These are phyloP conservation scores for Crotalus viridis DNA, from an alignment of 2,113 vertebrate genomes.

Conservation along the genomic window DNA sequence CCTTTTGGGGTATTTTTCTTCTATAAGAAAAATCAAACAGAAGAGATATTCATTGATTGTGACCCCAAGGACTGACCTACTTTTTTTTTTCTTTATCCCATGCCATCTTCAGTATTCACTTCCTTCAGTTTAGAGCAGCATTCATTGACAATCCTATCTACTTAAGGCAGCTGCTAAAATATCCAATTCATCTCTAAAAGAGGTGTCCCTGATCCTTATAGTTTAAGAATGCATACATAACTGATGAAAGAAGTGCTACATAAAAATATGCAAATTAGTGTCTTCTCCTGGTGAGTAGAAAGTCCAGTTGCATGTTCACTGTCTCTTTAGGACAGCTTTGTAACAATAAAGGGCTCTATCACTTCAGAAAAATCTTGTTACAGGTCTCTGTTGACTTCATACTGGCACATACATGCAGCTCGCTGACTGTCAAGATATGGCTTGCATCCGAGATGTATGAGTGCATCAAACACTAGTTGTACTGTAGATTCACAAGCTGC, in stretches of 20 bases:
- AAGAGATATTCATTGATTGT: not conserved
- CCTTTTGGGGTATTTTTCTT: not conserved
- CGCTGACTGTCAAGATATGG: constrained; percentile 96
- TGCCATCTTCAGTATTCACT: not conserved
- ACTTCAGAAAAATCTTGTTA: constrained; percentile 59
- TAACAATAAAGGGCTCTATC: constrained; percentile 25
- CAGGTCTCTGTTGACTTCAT: constrained; percentile 86
- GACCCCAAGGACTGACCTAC: constrained; percentile 43
- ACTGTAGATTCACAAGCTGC: constrained; percentile 91
- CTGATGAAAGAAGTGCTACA: not conserved
- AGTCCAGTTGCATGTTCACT: constrained; percentile 11
- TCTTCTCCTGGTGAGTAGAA: constrained; percentile 14
- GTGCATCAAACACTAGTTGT: constrained; percentile 87
- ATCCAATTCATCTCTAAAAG: constrained; percentile 20
- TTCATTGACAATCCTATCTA: not conserved
- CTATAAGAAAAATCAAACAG: constrained; percentile 4
- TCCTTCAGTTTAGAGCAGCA: not conserved
- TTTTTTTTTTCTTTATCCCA: not conserved
- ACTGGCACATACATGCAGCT: constrained; percentile 85
- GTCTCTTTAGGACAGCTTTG: constrained; percentile 19
- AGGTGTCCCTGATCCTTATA: not conserved
- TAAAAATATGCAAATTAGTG: constrained; percentile 12
- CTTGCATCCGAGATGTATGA: constrained; percentile 95
- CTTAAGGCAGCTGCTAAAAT: not conserved
- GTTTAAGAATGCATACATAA: not conserved